Evolutionary conservation across 2,113 vertebrate genomes (phyloP).

Genomic region (Eidolon helvum): DNA sequence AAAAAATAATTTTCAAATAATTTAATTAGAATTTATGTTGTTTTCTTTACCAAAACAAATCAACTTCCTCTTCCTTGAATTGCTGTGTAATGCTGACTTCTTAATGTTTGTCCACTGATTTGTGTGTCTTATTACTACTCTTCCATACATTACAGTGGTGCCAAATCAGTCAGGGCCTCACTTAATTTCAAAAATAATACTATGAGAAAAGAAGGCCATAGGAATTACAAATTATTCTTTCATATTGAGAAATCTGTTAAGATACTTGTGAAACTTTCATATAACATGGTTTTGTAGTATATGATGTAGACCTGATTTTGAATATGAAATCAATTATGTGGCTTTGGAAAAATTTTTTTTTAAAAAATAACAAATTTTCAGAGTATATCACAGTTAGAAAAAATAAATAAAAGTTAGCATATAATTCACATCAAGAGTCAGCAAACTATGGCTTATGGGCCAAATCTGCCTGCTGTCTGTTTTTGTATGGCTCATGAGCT

Average conservation of each 20-base stretch:
- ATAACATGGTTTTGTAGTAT: background rate
- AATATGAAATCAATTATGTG: background rate
- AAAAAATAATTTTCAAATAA: background rate
- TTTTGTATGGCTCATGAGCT: background rate
- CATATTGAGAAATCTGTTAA: background rate
- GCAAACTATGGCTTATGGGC: background rate
- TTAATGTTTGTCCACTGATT: background rate
- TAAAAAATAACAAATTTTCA: background rate
- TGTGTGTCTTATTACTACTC: background rate
- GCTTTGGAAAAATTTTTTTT: background rate
- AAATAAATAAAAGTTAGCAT: background rate
- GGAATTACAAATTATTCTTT: background rate
- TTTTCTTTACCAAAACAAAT: background rate
- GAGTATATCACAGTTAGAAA: background rate
- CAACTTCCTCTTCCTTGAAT: background rate
- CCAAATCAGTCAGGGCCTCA: background rate
- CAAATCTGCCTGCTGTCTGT: background rate
- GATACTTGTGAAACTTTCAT: background rate
- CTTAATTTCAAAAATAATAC: background rate
- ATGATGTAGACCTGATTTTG: background rate
- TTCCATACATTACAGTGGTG: background rate
- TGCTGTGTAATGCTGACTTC: background rate
- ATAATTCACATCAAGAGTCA: background rate
- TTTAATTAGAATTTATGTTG: background rate
- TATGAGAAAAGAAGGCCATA: background rate